Percentiles rank a stretch among this genome's conserved stretches.
phyloP scores from a whole-genome alignment of 2,113 vertebrate species.

The Eulemur rufifrons region DNA sequence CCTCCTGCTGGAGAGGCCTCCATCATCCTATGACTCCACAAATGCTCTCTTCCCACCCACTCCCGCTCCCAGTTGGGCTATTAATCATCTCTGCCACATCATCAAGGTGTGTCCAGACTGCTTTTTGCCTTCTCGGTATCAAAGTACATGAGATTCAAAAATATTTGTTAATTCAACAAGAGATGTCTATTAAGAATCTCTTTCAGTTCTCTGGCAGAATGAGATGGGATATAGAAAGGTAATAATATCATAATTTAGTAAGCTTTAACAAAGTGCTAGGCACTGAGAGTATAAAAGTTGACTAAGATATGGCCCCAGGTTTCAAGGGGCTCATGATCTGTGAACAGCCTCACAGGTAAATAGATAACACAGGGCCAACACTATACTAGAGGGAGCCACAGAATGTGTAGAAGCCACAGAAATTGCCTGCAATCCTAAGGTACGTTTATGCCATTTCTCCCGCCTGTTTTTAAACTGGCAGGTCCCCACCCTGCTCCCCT shows the following conservation, averaged over 20 bases:
- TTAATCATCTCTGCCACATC: conserved; percentile 79
- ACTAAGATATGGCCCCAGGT: conserved; percentile 24
- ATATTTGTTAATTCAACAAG: conserved; percentile 37
- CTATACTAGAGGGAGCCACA: neutral
- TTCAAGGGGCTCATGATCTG: neutral
- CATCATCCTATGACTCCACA: conserved; percentile 56
- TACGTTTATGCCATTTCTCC: conserved; percentile 59
- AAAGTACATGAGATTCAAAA: conserved; percentile 75
- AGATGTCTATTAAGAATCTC: neutral
- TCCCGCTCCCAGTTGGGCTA: conserved; percentile 64
- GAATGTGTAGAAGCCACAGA: neutral
- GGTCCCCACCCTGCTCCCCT: conserved; percentile 42
- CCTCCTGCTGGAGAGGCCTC: conserved; percentile 54
- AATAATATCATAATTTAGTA: neutral
- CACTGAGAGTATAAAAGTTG: neutral
- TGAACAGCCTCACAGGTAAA: neutral
- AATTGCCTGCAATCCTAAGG: neutral
- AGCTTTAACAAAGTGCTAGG: neutral
- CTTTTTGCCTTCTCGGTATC: conserved; percentile 70
- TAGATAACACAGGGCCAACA: neutral
- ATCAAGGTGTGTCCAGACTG: conserved; percentile 80
- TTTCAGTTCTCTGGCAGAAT: conserved; percentile 7
- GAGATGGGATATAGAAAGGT: neutral
- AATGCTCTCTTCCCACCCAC: conserved; percentile 52
- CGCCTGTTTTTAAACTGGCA: conserved; percentile 67